Base-by-base conservation (phyloP, 2,888 invertebrate genomes). In the Pollenia griseotomentosa region DNA sequence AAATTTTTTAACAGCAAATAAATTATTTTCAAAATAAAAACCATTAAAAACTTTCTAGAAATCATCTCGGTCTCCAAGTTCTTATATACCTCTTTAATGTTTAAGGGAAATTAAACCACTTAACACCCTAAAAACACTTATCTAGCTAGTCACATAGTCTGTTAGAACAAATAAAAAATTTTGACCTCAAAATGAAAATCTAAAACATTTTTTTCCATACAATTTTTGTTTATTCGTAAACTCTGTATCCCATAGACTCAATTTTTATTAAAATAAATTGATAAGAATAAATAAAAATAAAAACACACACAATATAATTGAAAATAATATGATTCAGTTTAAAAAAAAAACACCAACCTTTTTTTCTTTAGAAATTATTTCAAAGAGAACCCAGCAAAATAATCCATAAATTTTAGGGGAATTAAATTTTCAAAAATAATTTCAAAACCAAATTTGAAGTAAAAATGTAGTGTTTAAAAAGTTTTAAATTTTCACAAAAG, bases 181-280 rank as follows among this genome's bases (percentile, higher is more conserved):
- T 65, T 65, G 65, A 65, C 65, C 65, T 65, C 65, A 65, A 65
- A 65, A 65, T 14, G 12, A 65, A 44, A 2, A 57, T 12, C 6
- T 12, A 40, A 10, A 59, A 59, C n/a, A 59, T 40, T 10, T 59
- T 33, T 6, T 59, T 59, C 10, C 33, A 4, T 33, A 33, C 33
- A 33, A 14, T 59, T 40, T 59, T 16, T 57, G 10, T 57, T 57
- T 53, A 23, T 23, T 23, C 23, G 33, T 33, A 33, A 6, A 33
- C 33, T 33, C 33, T 33, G 33, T 6, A 33, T 33, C 33, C 33
- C 33, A 33, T 6, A 33, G 5, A 33, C 5, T 33, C 33, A 33
- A 68, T 73, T 7, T 74, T 55, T 80, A 74, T 80, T 74, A 63
- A 80, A 85, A 74, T 68, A 85, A 85, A 85, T 80, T 85, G 84